Evolutionary conservation across 2,888 invertebrate genomes (phyloP), one percentile per base, ranked within the genome.

Genomic region (Lithophane leautieri): DNA sequence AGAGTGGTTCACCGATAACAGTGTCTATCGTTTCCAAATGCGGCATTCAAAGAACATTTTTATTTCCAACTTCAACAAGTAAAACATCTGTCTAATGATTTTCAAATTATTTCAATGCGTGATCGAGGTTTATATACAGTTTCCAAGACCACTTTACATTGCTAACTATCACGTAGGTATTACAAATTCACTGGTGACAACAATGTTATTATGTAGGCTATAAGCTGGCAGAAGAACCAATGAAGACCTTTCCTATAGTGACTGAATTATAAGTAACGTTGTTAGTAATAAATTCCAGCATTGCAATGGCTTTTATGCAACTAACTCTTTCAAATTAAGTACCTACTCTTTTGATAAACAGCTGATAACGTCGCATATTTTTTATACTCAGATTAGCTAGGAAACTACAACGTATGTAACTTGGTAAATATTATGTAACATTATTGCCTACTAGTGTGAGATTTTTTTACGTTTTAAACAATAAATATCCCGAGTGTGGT

Each of bases 311-410:
- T 44, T 81, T 63, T 74, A 81, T 70, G 78, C 70, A 66, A 78
- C 78, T 70, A 56, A 70, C 74, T 70, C 73, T 71, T 80, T 81
- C 60, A 74, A 81, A 78, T 78, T 70, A 81, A 34, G 34, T 34
- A 34, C n/a, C n/a, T n/a, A n/a, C 78, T 68, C 54, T 70, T 70
- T 81, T 71, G 82, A 81, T 81, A 81, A 81, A 81, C 74, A 63
- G 60, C 82, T 74, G 81, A 81, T 81, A 78, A 78, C 74, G 81
- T 65, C 42, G 81, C 82, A 81, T 81, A 78, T 81, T 81, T 81
- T 34, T 78, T 74, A 81, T 66, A 74, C 81, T 62, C 68, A 65
- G 81, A 78, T 81, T 81, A 81, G 66, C 70, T 62, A 50, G 65
- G 54, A 78, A 78, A 80, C 73, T 73, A 70, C 73, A 62, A 11